Conservation (phyloP, 2,113 vertebrate genomes). For the Xiphophorus couchianus region DNA sequence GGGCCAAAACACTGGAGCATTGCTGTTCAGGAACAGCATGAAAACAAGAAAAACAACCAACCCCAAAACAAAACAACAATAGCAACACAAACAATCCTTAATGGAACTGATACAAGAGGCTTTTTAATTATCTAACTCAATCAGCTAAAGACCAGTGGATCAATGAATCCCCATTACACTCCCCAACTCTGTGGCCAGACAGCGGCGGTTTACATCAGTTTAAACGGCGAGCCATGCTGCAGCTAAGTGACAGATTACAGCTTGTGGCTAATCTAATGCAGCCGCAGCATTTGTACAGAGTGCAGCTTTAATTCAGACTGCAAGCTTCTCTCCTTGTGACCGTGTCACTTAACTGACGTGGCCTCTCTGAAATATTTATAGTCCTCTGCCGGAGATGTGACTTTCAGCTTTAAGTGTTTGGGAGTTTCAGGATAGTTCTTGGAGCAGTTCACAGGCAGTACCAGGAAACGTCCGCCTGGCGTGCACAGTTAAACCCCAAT, state of each 20-base stretch:
- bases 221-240: slow-evolving; percentile 69
- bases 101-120: slow-evolving; percentile 84
- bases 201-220: slow-evolving; percentile 76
- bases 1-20: slow-evolving; percentile 38
- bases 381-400: slow-evolving; percentile 45
- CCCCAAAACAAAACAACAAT: slow-evolving; percentile 12
- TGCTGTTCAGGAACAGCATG: slow-evolving; percentile 62
- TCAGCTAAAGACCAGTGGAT: slow-evolving; percentile 82
- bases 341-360: slow-evolving; percentile 74
- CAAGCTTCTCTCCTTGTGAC: slow-evolving; percentile 71
- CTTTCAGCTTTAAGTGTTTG: slow-evolving; percentile 40
- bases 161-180: slow-evolving; percentile 83
- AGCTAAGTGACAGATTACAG: slow-evolving; percentile 82
- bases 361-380: slow-evolving; percentile 75
- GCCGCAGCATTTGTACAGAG: slow-evolving; percentile 72
- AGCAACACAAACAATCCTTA: slow-evolving; percentile 82
- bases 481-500: no score
- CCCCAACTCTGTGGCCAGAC: slow-evolving; percentile 69
- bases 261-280: slow-evolving; percentile 80
- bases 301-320: slow-evolving; percentile 80
- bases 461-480: no score
- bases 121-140: slow-evolving; percentile 88
- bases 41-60: background rate
- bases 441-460: background rate
- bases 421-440: slow-evolving; percentile 12